Evolutionary conservation across 2,888 invertebrate genomes (phyloP), one percentile per base, ranked within the genome.

Genomic region (Lasius fuliginosus): DNA sequence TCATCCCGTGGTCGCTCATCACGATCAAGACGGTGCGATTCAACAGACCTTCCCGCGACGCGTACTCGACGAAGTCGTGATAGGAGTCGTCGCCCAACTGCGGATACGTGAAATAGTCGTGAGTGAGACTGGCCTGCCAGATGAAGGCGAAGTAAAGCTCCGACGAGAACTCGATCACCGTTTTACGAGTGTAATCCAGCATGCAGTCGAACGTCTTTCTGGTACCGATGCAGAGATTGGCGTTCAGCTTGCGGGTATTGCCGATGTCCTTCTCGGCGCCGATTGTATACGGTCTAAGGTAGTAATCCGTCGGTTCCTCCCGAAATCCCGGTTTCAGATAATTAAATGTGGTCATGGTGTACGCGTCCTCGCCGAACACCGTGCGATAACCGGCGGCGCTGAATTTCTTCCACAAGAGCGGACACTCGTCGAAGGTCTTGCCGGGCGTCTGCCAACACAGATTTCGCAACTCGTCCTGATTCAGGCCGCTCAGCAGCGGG

Each of bases 1-100:
- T 95, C 87, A 98, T 97, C 0, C 99, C 99, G 92, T 99, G 99
- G 93, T 99, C 99, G 94, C 98, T 98, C 95, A 98, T 95, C 12
- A 98, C 94, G 75, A 98, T 95, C 18, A 97, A 91, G 64, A 97
- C 96, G 0, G 98, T 98, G 40, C 96, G 96, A 75, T 97, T 96
- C 77, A 98, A 95, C 77, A 96, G 95, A 1, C 96, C 95, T 1
- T 95, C 93, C 0, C 94, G 90, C 56, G 96, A 95, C 83, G 95
- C 94, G 46, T 92, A 69, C 85, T 95, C 94, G 75, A 98, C 95
- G 92, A 97, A 96, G 0, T 95, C 91, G 87, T 95, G 93, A 90
- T 97, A 97, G 68, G 96, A 95, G 0, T 96, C 95, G 92, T 99
- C 99, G 85, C 98, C 97, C 36, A 97, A 94, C 91, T 96, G 96